Conservation (phyloP, 1,140 invertebrate species). For the Mactra quadrangularis region DNA sequence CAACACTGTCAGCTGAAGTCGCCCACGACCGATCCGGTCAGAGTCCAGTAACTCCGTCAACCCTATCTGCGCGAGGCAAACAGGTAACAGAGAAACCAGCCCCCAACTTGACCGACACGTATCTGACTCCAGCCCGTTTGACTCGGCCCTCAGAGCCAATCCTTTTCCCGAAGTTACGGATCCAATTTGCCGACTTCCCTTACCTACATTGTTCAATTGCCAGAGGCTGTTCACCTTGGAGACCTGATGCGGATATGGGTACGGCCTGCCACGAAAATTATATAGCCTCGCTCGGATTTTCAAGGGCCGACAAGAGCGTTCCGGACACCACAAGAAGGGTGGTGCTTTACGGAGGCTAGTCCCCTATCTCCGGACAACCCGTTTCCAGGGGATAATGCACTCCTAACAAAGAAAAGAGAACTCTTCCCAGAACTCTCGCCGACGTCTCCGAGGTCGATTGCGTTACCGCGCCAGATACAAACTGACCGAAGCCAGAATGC, state of each 20-base stretch:
- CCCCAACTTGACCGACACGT: constrained; percentile 86
- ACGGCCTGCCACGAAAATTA: constrained; percentile 87
- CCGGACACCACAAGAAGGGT: constrained; percentile 83
- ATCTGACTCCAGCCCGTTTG: constrained; percentile 86
- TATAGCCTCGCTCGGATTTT: constrained; percentile 90
- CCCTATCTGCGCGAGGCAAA: constrained; percentile 82
- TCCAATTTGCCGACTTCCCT: constrained; percentile 89
- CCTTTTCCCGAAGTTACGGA: constrained; percentile 92
- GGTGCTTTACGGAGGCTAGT: constrained; percentile 81
- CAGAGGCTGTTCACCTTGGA: constrained; percentile 95
- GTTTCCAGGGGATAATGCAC: constrained; percentile 88
- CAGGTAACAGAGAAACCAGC: constrained; percentile 81
- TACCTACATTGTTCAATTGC: constrained; percentile 94
- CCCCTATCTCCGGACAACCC: constrained; percentile 83
- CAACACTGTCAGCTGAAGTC: constrained; percentile 18
- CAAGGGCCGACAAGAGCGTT: constrained; percentile 88
- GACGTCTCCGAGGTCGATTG: constrained; percentile 86
- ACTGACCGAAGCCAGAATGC: too few relatives aligned
- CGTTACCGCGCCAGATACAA: constrained; percentile 85
- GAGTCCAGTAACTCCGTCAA: constrained; percentile 6
- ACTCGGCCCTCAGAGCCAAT: constrained; percentile 89
- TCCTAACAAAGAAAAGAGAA: constrained; percentile 90
- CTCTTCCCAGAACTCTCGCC: neutral
- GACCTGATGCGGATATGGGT: constrained; percentile 94
- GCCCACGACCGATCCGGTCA: constrained; percentile 72